Conservation (phyloP, 1,140 invertebrate species). For the Leptopilina boulardi region DNA sequence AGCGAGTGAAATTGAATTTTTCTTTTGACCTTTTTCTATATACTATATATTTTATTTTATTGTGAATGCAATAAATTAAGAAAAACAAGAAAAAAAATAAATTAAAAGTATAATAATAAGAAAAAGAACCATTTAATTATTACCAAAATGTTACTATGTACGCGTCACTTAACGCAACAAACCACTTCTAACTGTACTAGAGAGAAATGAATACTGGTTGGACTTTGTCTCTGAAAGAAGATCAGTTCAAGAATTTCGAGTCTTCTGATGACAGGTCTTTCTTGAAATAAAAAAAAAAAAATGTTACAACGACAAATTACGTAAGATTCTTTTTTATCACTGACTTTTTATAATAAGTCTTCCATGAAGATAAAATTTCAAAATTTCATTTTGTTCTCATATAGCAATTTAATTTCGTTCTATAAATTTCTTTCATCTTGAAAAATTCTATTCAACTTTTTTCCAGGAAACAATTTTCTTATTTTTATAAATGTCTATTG, state of each 20-base stretch:
- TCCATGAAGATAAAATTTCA: too few species aligned
- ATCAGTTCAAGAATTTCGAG: neutral
- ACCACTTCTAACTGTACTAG: conserved; percentile 47
- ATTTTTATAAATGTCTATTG: too few species aligned
- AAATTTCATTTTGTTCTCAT: too few species aligned
- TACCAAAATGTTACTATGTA: conserved; percentile 54
- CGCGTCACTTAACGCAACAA: conserved; percentile 53
- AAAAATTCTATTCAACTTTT: too few species aligned
- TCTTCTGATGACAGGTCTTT: neutral
- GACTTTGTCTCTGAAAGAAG: conserved; percentile 20
- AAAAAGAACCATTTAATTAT: too few species aligned
- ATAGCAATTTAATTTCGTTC: too few species aligned
- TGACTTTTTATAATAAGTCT: too few species aligned
- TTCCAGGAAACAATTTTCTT: too few species aligned
- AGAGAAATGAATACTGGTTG: conserved; percentile 37
- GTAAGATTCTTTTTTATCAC: neutral
- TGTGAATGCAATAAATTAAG: neutral
- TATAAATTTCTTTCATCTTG: too few species aligned
- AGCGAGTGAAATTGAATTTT: conserved; percentile 33
- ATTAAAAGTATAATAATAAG: neutral
- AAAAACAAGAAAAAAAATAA: conserved; percentile 34
- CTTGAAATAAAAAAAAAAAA: neutral
- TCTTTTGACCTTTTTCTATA: neutral
- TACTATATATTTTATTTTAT: too few species aligned
- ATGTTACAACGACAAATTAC: neutral